Base-by-base conservation (phyloP, 2,797 vertebrate species). In the Enteromius unitaeniatus region DNA sequence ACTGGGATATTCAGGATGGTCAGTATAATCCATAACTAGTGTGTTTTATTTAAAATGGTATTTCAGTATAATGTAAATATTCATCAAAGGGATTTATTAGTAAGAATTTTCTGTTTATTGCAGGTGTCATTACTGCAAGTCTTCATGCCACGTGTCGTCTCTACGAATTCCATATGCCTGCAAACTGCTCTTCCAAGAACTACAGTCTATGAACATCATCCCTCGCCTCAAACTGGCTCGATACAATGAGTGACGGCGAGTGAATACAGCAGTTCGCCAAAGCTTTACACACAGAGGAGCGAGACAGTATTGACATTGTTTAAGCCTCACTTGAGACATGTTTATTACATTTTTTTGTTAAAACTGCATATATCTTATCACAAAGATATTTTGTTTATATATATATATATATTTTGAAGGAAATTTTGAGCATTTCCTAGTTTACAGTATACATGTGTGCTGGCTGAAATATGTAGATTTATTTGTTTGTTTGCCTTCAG, bases 101-200 rank as follows among this genome's bases (percentile, higher is more conserved):
- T 62, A 7, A 68, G 21, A n/a, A 49, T 31, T 23, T 34, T n/a
- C 74, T 78, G 0, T 86, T 9, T 64, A 11, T 47, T 87, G 1
- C 92, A 99, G 98, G 98, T 99, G 98, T 89, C 98, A 99, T 93
- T 99, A 97, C 94, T 99, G 98, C 90, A 99, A 99, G 86, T 99
- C 98, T 0, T 99, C 98, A 0, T 99, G 98, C 70, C 97, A 99
- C 0, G 98, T 99, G 28, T 99, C 98, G 9, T 98, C 98, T 17
- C 95, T 99, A 83, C 95, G 97, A 2, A 99, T 99, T 88, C 98
- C 98, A 0, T 99, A 99, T 0, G 98, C 98, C 91, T 99, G 98
- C 93, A 99, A 99, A 92, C 95, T 99, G 88, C 96, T 99, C 67
- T 99, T 99, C 92, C 98, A 99, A 92, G 98, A 99, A 86, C 93